Evolutionary conservation across 2,113 vertebrate species (phyloP), one percentile per base, ranked within the genome.

Genomic region (Anguilla rostrata): DNA sequence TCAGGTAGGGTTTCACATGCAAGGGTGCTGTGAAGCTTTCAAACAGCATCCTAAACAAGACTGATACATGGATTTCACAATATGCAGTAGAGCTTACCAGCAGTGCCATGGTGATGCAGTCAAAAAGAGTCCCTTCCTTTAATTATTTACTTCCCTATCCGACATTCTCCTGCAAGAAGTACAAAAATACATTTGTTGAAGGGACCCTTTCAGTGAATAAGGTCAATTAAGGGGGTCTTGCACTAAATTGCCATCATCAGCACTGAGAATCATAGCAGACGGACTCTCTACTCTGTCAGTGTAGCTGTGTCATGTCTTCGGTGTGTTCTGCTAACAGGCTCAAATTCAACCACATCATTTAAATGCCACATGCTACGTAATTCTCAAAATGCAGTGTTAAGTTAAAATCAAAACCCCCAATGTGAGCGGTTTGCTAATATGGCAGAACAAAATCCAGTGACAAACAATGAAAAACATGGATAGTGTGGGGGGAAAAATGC

Each of bases 91-190:
- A 95, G 95, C 95, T 96, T 96, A 96, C 95, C 95, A 96, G 95
- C 95, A 96, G 95, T 96, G 95, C 94, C 95, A 95, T 94, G 95
- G 94, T 95, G 95, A 93, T 95, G 95, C 95, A 94, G 95, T 95
- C 95, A 95, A 94, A 95, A 96, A 95, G 95, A 94, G 95, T 94
- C 95, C 95, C 95, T 96, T 95, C 94, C 95, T 95, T 96, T 96
- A 96, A 96, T 96, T 96, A 96, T 95, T 96, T 96, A 96, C 92
- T 93, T 96, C 95, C 95, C 95, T 96, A 96, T 96, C 95, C 95
- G 95, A 96, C 95, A 95, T 93, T 95, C 93, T 96, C 95, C 95
- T 96, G 95, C 95, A 96, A 96, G 95, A 96, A 94, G 95, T 94
- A 34, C 34, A 95, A 92, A 95, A 94, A 95, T 95, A 96, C 94